phyloP scores from a whole-genome alignment of 1,140 invertebrate species.

The Drosophila guanche region DNA sequence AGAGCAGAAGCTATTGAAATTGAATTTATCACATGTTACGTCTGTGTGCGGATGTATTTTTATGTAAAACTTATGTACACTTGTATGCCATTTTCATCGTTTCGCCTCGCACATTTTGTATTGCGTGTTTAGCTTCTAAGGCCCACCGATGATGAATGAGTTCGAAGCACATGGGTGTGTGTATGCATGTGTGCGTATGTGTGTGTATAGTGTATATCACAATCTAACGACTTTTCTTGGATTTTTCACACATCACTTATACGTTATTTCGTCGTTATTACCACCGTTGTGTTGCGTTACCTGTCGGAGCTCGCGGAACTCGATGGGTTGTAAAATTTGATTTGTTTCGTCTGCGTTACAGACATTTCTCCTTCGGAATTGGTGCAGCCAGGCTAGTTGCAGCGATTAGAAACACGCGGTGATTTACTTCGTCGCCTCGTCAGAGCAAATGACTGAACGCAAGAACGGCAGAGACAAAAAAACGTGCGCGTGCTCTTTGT shows the following conservation, averaged over 20 bases:
- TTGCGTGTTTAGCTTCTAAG: conserved; percentile 39
- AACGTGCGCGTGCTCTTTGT: conserved; percentile 36
- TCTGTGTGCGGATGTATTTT: conserved; percentile 19
- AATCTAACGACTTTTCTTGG: conserved; percentile 47
- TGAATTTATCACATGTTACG: conserved; percentile 54
- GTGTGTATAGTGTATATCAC: conserved; percentile 35
- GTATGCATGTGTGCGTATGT: conserved; percentile 23
- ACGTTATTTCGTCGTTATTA: conserved; percentile 35
- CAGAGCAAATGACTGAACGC: conserved; percentile 44
- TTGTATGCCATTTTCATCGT: conserved; percentile 31
- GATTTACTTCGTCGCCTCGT: conserved; percentile 59
- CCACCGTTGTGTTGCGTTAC: conserved; percentile 83
- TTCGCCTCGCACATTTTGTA: conserved; percentile 33
- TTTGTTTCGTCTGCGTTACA: conserved; percentile 76
- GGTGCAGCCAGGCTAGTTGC: conserved; percentile 49
- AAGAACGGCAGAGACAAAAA: conserved; percentile 15
- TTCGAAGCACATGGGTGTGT: conserved; percentile 31
- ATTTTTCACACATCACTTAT: conserved; percentile 55
- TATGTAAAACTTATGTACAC: conserved; percentile 11
- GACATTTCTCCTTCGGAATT: conserved; percentile 55
- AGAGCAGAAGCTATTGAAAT: conserved; percentile 37
- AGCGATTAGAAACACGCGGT: conserved; percentile 68
- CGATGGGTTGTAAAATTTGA: conserved; percentile 87
- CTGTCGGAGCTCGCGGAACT: conserved; percentile 93
- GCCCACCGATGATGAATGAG: conserved; percentile 44